Evolutionary conservation across 2,113 vertebrate species (phyloP).

Genomic region (Platysteira castanea): DNA sequence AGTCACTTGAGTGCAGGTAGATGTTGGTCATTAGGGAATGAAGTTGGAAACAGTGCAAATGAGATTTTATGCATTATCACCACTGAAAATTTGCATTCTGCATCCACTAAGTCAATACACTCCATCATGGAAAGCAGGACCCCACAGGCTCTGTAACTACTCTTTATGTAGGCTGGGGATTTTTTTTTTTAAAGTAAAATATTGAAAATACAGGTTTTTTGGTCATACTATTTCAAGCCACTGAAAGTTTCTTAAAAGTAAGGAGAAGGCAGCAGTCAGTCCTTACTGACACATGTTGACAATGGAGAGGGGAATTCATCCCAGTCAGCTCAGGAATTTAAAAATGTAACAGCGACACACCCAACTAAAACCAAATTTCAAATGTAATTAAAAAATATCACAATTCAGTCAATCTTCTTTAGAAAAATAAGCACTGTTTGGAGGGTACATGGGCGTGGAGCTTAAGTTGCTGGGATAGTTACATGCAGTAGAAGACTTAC

Average conservation of each 20-base stretch:
- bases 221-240: background rate
- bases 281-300: background rate
- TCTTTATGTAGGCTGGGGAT: background rate
- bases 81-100: background rate
- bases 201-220: background rate
- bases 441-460: background rate
- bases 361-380: background rate
- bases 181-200: background rate
- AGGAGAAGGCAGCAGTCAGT: background rate
- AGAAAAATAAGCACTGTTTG: background rate
- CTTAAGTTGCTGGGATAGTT: background rate
- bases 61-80: background rate
- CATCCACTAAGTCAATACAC: background rate
- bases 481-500: background rate
- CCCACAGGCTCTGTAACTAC: background rate
- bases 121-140: background rate
- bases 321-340: background rate
- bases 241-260: background rate
- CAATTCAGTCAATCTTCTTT: background rate
- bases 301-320: background rate
- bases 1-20: background rate
- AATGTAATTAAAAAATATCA: background rate
- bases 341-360: background rate
- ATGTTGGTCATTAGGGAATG: background rate
- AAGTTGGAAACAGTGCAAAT: background rate